A percentile compares a stretch with the other conserved stretches of the same genome.
These are phyloP conservation scores for Trichogramma evanescens DNA, from an alignment of 2,888 invertebrate species.

Conservation along the genomic window DNA sequence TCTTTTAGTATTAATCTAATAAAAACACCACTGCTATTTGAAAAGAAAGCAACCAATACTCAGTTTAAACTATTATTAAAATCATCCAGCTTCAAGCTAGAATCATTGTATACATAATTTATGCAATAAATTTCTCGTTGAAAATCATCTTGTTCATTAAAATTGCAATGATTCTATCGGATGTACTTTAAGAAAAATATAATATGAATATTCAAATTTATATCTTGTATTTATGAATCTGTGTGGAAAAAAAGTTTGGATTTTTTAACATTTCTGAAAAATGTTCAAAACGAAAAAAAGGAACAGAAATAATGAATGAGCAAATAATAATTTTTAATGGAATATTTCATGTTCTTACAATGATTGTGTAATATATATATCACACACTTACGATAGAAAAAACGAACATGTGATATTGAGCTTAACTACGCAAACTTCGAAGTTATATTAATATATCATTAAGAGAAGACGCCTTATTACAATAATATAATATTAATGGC, in stretches of 20 bases:
- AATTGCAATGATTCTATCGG: constrained; percentile 21
- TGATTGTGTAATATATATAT: constrained; percentile 23
- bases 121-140: constrained; percentile 21
- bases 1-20: constrained; percentile 17
- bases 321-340: constrained; percentile 31
- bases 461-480: constrained; percentile 23
- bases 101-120: constrained; percentile 8
- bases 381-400: constrained; percentile 23
- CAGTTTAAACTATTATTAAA: too few relatives aligned
- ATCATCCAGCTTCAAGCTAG: too few relatives aligned
- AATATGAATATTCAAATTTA: constrained; percentile 3
- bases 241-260: constrained; percentile 6
- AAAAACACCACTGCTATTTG: constrained; percentile 22
- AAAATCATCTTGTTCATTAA: constrained; percentile 12
- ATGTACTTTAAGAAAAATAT: constrained; percentile 17
- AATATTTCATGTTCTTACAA: constrained; percentile 35
- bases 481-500: constrained; percentile 2
- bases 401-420: constrained; percentile 33
- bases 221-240: not conserved
- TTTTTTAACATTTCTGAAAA: constrained; percentile 6
- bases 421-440: constrained; percentile 37
- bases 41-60: not conserved
- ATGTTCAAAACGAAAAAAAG: constrained; percentile 19
- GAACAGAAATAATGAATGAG: constrained; percentile 30
- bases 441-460: constrained; percentile 34